Evolutionary conservation across 2,797 vertebrate species (phyloP), one percentile per base, ranked within the genome.

Genomic region (Okamejei kenojei): DNA sequence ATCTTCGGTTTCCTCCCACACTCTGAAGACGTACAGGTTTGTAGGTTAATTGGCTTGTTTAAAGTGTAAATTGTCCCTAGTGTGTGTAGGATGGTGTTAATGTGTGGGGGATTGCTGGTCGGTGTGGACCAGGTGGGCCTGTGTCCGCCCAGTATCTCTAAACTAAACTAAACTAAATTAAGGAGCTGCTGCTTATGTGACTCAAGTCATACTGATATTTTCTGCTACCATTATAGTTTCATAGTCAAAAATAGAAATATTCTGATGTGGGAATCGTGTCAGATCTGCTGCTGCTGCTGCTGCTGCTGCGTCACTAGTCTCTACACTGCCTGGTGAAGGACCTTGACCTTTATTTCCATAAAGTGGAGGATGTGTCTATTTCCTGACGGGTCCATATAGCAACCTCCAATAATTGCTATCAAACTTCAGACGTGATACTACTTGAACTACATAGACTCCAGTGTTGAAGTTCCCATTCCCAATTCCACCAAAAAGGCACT

Each of bases 351-450:
- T 68, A 88, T 88, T 88, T 68, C 84, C 84, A 88, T 68, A 88
- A 88, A 32, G 84, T 35, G 32, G 32, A n/a, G 77, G 77, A 78
- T 78, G n/a, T 21, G 61, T 26, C 63, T 88, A 63, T 35, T 88
- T 88, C 84, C 17, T 19, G n/a, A 7, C 61, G 65, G 61, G 84
- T 88, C 61, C 84, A 88, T n/a, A 88, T 88, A 68, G 84, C 84
- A 88, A 88, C 84, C 84, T 88, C 15, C 63, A 88, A 68, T 88
- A 88, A 88, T 88, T 88, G n/a, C 84, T 88, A 68, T 88, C 84
- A 88, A 68, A 88, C 63, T 88, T 88, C 84, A 88, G 61, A 88
- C 35, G 65, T 88, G 84, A 88, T 68, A 68, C 61, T 88, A 88
- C 84, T 88, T 68, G 84, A 88, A 88, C 84, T 68, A 32, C 65